phyloP scores from a whole-genome alignment of 2,113 vertebrate species.

The Hirundichthys speculiger region DNA sequence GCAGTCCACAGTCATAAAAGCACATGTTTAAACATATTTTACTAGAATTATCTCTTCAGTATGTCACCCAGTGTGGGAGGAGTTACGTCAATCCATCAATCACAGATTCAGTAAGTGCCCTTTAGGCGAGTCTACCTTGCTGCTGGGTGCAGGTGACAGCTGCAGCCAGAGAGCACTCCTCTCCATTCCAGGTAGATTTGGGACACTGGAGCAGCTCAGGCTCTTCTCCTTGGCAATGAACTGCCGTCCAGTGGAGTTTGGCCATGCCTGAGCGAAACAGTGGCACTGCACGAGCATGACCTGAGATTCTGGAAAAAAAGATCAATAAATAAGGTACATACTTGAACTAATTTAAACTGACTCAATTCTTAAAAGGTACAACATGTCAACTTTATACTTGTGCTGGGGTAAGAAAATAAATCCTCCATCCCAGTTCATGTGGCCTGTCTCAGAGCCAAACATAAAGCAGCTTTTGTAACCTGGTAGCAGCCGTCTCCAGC shows the following conservation, averaged over 20 bases:
- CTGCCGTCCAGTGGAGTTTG: constrained; percentile 85
- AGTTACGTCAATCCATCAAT: not conserved
- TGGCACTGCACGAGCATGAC: constrained; percentile 77
- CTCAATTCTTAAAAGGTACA: no score
- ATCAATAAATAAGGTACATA: not conserved
- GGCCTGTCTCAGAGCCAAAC: not conserved
- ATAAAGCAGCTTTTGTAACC: not conserved
- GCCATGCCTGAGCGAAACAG: constrained; percentile 76
- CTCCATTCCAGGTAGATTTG: constrained; percentile 84
- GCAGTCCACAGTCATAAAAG: constrained; percentile 1
- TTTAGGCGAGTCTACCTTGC: constrained; percentile 68
- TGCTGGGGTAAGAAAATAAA: not conserved
- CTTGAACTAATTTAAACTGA: constrained; percentile 2
- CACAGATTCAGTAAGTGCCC: not conserved
- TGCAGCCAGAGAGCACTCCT: constrained; percentile 82
- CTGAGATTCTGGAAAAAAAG: constrained; percentile 81
- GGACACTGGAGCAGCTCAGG: constrained; percentile 86
- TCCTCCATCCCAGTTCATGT: no score
- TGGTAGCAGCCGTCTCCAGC: constrained; percentile 11
- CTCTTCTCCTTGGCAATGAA: constrained; percentile 88
- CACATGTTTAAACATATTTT: not conserved
- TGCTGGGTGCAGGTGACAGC: constrained; percentile 85
- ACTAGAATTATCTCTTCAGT: not conserved
- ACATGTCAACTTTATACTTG: no score
- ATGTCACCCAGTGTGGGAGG: no score